Percentiles rank a stretch among this genome's conserved stretches.
Conservation (phyloP, 2,888 invertebrate species). For the Lochmaea crataegi region DNA sequence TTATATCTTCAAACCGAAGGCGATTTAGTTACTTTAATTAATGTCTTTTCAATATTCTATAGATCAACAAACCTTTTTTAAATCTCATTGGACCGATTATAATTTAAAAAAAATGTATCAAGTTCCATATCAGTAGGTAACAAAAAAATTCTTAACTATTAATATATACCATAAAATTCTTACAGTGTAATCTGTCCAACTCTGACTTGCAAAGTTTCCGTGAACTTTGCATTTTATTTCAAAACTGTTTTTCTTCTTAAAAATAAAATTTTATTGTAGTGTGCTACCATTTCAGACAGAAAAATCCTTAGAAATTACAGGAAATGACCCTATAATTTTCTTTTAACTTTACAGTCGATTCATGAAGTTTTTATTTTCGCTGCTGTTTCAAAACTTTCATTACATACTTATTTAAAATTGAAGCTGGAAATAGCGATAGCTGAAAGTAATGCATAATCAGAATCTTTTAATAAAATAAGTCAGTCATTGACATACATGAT, state of each 20-base stretch:
- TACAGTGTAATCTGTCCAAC: not conserved
- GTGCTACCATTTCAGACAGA: not conserved
- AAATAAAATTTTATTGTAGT: constrained; percentile 12
- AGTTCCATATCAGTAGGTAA: too few relatives aligned
- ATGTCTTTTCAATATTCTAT: too few relatives aligned
- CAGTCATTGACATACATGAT: not conserved
- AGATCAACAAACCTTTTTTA: too few relatives aligned
- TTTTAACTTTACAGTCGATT: constrained; percentile 8
- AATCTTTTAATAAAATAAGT: not conserved
- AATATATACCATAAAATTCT: too few relatives aligned
- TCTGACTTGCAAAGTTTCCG: not conserved
- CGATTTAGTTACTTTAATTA: too few relatives aligned
- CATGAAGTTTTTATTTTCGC: constrained; percentile 5
- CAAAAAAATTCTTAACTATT: too few relatives aligned
- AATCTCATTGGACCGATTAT: too few relatives aligned
- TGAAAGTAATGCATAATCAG: not conserved
- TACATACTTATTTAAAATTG: constrained; percentile 4
- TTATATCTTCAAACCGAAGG: too few relatives aligned
- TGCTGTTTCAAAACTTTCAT: constrained; percentile 2
- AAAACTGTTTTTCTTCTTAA: not conserved
- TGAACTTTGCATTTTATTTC: constrained; percentile 1
- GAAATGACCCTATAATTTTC: constrained; percentile 7
- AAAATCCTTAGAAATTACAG: constrained; percentile 11
- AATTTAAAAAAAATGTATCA: too few relatives aligned
- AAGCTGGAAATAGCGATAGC: not conserved